Base-by-base conservation (phyloP, 1,140 invertebrate genomes). In the Pseudachorutes palmiensis region DNA sequence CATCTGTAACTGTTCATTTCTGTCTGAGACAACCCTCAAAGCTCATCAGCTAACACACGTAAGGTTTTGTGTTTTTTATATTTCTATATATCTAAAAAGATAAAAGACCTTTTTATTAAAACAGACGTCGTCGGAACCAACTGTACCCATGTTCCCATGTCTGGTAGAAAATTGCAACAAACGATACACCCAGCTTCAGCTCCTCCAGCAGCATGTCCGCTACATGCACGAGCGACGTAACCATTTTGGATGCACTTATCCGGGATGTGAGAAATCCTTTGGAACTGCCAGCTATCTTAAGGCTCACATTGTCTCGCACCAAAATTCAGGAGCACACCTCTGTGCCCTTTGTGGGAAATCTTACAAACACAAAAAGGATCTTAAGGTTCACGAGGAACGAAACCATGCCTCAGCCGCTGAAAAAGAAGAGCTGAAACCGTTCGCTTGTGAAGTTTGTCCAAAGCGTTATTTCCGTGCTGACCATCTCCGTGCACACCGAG, bases 291-390 rank as follows among this genome's bases (percentile, higher is more conserved):
- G 51, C 24, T 55, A 55, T 26, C 51, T 55, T 22, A 55, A 55
- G 3, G 51, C 51, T 16, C 51, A 55, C 51, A 26, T 55, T 5
- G 51, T 55, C 51, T 55, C 51, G 3, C 51, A 55, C 51, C 9
- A 55, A 19, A 24, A 9, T 26, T 5, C 24, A 26, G 51, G 51
- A 55, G 9, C 51, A 5, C 51, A 55, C 24, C 51, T 55, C 51
- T 55, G 51, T 55, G 51, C 9, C 9, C 51, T 55, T 22, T 55
- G 51, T 55, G 51, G 51, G 5, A 55, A 55, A 26, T 14, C 12
- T 22, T 55, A 55, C 51, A 55, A 55, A 26, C 51, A 55, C 24
- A 55, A 55, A 24, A 55, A 55, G 24, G 51, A 55, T 26, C 51
- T 55, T 24, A 9, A 22, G 12, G 24, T 55, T 16, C 51, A 55